Evolutionary conservation across 2,113 vertebrate species (phyloP).

Genomic region (Fulmarus glacialis): DNA sequence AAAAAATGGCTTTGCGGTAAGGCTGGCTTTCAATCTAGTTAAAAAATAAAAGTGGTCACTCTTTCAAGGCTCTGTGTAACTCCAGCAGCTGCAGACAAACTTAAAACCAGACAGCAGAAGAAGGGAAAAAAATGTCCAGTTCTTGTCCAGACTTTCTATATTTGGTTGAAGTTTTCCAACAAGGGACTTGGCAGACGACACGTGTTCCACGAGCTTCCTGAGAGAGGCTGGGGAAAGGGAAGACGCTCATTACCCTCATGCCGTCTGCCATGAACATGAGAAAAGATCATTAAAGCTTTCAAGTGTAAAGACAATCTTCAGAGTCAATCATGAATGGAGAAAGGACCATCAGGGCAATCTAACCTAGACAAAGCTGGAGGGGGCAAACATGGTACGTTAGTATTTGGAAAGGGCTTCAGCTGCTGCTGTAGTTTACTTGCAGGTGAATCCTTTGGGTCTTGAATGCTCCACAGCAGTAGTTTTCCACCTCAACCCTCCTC

Average conservation of each 20-base stretch:
- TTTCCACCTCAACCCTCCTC: not conserved
- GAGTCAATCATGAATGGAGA: not conserved
- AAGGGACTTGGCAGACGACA: not conserved
- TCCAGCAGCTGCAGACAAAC: constrained; percentile 42
- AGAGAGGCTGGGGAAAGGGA: not conserved
- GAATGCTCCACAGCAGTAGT: not conserved
- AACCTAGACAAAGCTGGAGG: not conserved
- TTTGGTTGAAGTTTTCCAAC: constrained; percentile 51
- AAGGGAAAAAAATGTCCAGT: not conserved
- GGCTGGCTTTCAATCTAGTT: constrained; percentile 12
- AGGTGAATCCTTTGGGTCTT: not conserved
- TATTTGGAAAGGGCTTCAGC: not conserved
- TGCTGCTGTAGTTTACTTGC: not conserved
- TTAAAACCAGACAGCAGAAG: constrained; percentile 22
- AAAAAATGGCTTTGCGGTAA: constrained; percentile 40
- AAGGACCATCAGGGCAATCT: not conserved
- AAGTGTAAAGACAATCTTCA: not conserved
- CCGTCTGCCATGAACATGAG: not conserved
- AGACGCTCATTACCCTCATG: not conserved
- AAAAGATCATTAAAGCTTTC: not conserved
- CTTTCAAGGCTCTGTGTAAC: constrained; percentile 34
- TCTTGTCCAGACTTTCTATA: constrained; percentile 54
- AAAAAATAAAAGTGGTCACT: constrained; percentile 57
- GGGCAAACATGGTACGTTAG: not conserved
- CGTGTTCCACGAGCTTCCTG: not conserved